Base-by-base conservation (phyloP, 2,888 invertebrate species). In the Nemurella pictetii region DNA sequence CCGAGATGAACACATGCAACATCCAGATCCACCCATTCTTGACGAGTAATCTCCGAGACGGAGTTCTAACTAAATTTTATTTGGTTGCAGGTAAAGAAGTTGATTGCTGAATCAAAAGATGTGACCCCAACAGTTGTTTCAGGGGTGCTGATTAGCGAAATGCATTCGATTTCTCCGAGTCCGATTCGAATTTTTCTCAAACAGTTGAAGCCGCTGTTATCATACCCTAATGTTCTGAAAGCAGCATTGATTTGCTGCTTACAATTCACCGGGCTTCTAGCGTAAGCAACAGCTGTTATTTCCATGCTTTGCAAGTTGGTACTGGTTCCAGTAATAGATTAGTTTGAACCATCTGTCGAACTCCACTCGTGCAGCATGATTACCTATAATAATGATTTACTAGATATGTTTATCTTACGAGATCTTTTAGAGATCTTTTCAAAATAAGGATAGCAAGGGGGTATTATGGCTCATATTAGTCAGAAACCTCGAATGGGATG, bases 191-290 rank as follows among this genome's bases (percentile, higher is more conserved):
- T 93, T 0, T 88, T 95, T 26, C 91, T 91, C 86, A 89, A 91
- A 0, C 95, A 95, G 89, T 90, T 95, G 86, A 92, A 92, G 72
- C 94, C 94, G 0, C 91, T 96, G 87, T 94, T 95, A 89, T 90
- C 89, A 26, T 91, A 93, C 0, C 95, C 95, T 0, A 91, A 95
- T 87, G 87, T 93, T 1, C 89, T 90, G 0, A 92, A 94, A 89
- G 92, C 95, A 0, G 78, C 94, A 15, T 91, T 94, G 20, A 92
- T 95, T 83, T 94, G 95, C 86, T 88, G 91, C 0, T 92, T 95
- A 87, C 94, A 95, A 88, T 93, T 94, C 89, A 91, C 93, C 35
- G 92, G 93, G 85, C 93, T 95, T 89, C 91, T 94, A 88, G 94
- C 94, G 95, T 95, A 90, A 91, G 90, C 88, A 80, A 15, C 5